Evolutionary conservation across 2,113 vertebrate species (phyloP), one percentile per base, ranked within the genome.

Genomic region (Tenebrosternarchus preto): DNA sequence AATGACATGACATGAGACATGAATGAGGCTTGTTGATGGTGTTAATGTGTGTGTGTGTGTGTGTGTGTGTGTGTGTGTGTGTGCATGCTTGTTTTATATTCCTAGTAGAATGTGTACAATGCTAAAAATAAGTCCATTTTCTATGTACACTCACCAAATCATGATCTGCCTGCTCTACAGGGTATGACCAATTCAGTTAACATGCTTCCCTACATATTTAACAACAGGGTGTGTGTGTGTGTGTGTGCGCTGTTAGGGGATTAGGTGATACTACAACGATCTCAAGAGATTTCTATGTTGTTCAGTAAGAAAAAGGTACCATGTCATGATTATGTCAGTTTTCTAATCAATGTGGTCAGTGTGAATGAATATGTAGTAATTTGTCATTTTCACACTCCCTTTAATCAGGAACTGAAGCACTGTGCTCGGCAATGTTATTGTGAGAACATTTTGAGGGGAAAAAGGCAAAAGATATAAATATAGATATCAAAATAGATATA

Each of bases 281-380:
- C 29, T 66, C 20, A 7, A 66, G 2, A 36, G 63, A 66, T 7
- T 17, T 78, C 46, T 67, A 2, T 46, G 60, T 61, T 16, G 53
- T 27, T 57, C 79, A 46, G 20, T 63, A 25, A 27, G 22, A 50
- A 61, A 25, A 50, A 61, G 31, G 43, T 24, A 74, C 31, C 19
- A 24, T 73, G 78, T 24, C 70, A 71, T 43, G 59, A 67, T 68
- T 74, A 15, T 75, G 31, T 68, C 78, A 74, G 15, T 16, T 22
- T 63, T 36, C 17, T 64, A 29, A 39, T 80, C 20, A n/a, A 27
- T 73, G 69, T 22, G 11, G 2, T 50, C 43, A 50, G 9, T 50
- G 36, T 53, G 29, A 66, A 33, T 5, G 31, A 15, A 27, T 15
- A 27, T 63, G 63, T 15, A 29, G 29, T 16, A 16, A 17, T 17